Evolutionary conservation across 2,797 vertebrate genomes (phyloP), one percentile per base, ranked within the genome.

Genomic region (Sebastes hubbsi): DNA sequence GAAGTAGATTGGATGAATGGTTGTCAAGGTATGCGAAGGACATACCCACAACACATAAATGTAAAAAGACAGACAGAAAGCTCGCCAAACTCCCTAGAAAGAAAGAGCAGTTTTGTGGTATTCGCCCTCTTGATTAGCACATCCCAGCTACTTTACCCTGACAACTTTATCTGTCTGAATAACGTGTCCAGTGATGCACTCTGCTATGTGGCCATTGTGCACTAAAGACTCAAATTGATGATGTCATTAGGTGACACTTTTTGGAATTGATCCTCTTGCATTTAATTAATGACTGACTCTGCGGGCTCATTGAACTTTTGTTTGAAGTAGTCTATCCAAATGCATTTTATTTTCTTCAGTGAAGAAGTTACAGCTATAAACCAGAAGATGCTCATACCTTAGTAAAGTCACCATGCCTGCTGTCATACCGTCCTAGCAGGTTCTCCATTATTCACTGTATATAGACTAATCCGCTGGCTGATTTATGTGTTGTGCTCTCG

Each of bases 401-500:
- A 1, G 58, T 65, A 42, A 72, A 77, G 62, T 73, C 76, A 54
- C 16, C 56, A 60, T 70, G 49, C 49, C 60, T 71, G 29, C 77
- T 73, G 67, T 80, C 46, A 64, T 73, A 66, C 14, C 18, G 12
- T 72, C 29, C 74, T 56, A 59, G 34, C 52, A 63, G 54, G 46
- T 60, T 75, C 49, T 83, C 42, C 18, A 82, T 81, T 82, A 84
- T 72, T 82, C 61, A 77, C 75, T 79, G 80, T 82, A 65, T 42
- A 8, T 78, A 55, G 8, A 78, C 42, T 72, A 80, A 83, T 83
- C 68, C 8, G 20, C 58, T 68, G 4, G 56, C 74, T 90, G 86
- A 85, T 85, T 88, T 66, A 79, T 85, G 69, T 75, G 49, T 70
- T 64, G 52, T 74, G 67, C 73, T 81, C 67, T 81, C 32, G 18